These are phyloP conservation scores for Orius laevigatus DNA, from an alignment of 1,140 invertebrate species.

Conservation along the genomic window DNA sequence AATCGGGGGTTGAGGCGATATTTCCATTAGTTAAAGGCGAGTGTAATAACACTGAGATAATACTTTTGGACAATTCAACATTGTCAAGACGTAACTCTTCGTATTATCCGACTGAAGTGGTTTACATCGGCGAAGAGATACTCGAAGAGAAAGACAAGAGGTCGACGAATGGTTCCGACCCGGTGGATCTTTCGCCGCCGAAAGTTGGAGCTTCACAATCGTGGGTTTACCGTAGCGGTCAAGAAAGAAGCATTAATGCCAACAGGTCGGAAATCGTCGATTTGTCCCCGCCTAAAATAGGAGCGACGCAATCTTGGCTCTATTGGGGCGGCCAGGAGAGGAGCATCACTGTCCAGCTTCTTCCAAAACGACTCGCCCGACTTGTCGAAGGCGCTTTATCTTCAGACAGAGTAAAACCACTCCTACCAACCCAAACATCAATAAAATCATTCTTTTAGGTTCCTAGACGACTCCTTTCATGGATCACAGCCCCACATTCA, in stretches of 20 bases:
- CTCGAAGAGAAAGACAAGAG: slow-evolving; percentile 6
- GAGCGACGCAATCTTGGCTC: slow-evolving; percentile 18
- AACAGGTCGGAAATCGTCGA: slow-evolving; percentile 3
- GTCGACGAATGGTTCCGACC: slow-evolving; percentile 3
- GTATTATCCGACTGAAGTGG: slow-evolving; percentile 24
- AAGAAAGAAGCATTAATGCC: slow-evolving; percentile 5
- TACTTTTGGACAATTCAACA: background rate
- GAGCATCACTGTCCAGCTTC: slow-evolving; percentile 48
- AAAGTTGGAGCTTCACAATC: slow-evolving; percentile 12
- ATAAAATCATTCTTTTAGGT: background rate
- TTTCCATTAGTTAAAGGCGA: slow-evolving; percentile 58
- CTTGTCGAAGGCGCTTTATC: slow-evolving; percentile 37
- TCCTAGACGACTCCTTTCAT: background rate
- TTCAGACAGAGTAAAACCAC: slow-evolving; percentile 1
- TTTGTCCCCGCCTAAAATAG: slow-evolving; percentile 19
- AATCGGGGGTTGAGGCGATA: slow-evolving; percentile 50
- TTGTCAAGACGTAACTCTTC: background rate
- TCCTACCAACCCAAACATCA: background rate
- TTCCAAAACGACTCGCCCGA: slow-evolving; percentile 54
- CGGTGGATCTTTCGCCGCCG: background rate
- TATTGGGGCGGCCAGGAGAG: slow-evolving; percentile 18
- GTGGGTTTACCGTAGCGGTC: slow-evolving; percentile 9
- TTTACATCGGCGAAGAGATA: slow-evolving; percentile 22
- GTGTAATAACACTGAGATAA: slow-evolving; percentile 34
- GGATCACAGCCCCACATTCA: slow-evolving; percentile 1